Evolutionary conservation across 2,113 vertebrate species (phyloP).

Genomic region (Willisornis vidua): DNA sequence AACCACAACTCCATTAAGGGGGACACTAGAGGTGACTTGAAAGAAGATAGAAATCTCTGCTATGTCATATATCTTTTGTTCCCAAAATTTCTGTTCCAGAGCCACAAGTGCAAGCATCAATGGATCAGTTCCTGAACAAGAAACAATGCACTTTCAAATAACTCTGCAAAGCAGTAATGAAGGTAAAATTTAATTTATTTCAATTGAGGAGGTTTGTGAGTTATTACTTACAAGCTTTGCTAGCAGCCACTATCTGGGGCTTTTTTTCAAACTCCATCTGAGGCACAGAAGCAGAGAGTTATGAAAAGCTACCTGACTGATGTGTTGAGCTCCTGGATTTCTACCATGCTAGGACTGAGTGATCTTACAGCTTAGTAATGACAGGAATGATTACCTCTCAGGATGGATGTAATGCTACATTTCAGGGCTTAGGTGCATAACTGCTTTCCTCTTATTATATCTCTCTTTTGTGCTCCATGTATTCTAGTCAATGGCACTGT

Average conservation of each 20-base stretch:
- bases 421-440: constrained; percentile 71
- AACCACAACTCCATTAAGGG: background rate
- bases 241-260: background rate
- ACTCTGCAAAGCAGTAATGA: constrained; percentile 63
- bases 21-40: background rate
- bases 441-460: constrained; percentile 70
- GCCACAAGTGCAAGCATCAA: constrained; percentile 14
- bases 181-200: constrained; percentile 72
- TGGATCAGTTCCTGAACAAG: constrained; percentile 23
- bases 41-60: background rate
- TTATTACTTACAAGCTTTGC: constrained; percentile 63
- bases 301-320: constrained; percentile 47
- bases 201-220: constrained; percentile 69
- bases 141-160: constrained; percentile 59
- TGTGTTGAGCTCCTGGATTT: constrained; percentile 47
- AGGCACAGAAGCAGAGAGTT: constrained; percentile 41
- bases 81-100: constrained; percentile 39
- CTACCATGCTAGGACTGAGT: constrained; percentile 55
- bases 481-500: constrained; percentile 61
- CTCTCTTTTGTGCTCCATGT: constrained; percentile 62
- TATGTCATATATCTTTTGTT: background rate
- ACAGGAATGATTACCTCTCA: constrained; percentile 71
- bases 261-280: constrained; percentile 27
- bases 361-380: constrained; percentile 67
- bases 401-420: constrained; percentile 69